Conservation (phyloP, 53 echinoderm and acorn worm genomes). For the Echinometra lucunter region DNA sequence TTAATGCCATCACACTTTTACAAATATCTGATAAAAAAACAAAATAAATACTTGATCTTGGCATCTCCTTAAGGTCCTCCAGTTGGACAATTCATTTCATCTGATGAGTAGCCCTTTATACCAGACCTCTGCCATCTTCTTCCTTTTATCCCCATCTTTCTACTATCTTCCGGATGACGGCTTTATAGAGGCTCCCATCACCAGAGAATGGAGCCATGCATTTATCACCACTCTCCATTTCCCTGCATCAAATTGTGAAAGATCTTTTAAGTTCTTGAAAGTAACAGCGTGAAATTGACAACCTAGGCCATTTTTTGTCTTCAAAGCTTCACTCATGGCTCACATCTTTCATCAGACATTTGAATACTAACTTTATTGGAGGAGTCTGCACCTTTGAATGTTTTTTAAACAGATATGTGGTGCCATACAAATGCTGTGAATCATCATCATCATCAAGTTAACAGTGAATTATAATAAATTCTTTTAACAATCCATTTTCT, state of each 20-base stretch:
- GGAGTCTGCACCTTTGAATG: no score
- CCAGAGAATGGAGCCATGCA: constrained; percentile 87
- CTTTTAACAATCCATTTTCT: no score
- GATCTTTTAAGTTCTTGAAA: no score
- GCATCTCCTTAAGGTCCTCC: constrained; percentile 66
- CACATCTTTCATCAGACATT: no score
- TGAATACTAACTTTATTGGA: no score
- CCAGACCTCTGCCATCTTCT: constrained; percentile 67
- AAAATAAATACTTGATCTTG: not conserved
- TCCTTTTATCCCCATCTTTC: constrained; percentile 59
- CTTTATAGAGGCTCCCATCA: constrained; percentile 73
- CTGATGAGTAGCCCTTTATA: constrained; percentile 84
- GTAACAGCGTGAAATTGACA: no score
- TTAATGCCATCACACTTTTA: not conserved
- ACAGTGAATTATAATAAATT: no score
- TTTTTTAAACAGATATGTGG: no score
- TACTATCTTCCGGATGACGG: constrained; percentile 65
- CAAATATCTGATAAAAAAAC: not conserved
- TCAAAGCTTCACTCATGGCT: no score
- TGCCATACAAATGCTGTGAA: no score
- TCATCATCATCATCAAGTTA: no score
- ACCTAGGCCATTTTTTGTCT: no score
- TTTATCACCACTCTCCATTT: constrained; percentile 83
- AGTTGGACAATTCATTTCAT: constrained; percentile 83
- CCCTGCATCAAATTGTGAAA: not conserved